Base-by-base conservation (phyloP, 2,888 invertebrate genomes). In the Smittia sp. region DNA sequence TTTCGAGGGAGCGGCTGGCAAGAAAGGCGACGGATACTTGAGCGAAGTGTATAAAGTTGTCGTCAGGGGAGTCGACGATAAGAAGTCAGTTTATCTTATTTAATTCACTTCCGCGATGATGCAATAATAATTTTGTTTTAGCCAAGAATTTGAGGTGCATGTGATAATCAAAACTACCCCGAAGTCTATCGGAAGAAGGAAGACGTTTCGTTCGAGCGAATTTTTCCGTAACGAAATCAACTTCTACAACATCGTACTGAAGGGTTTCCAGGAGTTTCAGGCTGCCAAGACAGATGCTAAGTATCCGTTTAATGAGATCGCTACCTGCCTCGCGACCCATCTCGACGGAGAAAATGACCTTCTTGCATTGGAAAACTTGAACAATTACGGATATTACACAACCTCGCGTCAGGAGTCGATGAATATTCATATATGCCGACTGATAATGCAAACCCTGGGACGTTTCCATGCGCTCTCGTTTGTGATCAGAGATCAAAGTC, bases 211-310 rank as follows among this genome's bases (percentile, higher is more conserved):
- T 74, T 88, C 87, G 46, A 78, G 83, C 1, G 89, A 88, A 66
- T 91, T 90, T 79, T 91, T 91, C 77, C 82, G 83, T 75, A 91
- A 90, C 78, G 91, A 91, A 80, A 88, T 88, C 0, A 81, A 82
- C 70, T 90, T 91, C 79, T 91, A 91, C 79, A 81, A 82, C 80
- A 24, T 20, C 24, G 24, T 72, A 11, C 24, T 86, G 75, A 85
- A 85, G 20, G 46, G 46, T 4, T 66, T 65, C n/a, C 7, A 18
- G 1, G 73, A 74, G 7, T 65, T 74, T 27, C 73, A 74, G 54
- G 15, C 32, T 6, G n/a, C 38, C 0, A 75, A 76, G 1, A 77
- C 77, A 0, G 74, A 78, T 13, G 77, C 79, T 0, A 77, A 78
- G n/a, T 83, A 85, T 2, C 86, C 87, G 0, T 87, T 86, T 54